Evolutionary conservation across 2,113 vertebrate genomes (phyloP).

Genomic region (Eulemur rufifrons): DNA sequence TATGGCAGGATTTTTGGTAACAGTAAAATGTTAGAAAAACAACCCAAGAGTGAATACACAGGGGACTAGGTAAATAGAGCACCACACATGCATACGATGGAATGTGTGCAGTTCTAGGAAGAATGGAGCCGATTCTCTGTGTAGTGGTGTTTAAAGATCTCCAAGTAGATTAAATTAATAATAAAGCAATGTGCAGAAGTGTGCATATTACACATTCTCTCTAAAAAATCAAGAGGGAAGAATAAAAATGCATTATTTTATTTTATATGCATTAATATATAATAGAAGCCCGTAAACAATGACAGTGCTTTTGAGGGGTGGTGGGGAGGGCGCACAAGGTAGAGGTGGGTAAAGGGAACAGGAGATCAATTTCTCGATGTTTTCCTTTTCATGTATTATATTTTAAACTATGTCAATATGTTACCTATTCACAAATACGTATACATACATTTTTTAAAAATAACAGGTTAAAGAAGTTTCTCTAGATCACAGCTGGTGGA

Average conservation of each 20-base stretch:
- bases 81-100: rapidly evolving
- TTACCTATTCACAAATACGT: too few relatives aligned
- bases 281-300: neutral
- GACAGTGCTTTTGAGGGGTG: neutral
- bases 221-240: neutral
- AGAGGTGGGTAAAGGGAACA: too few relatives aligned
- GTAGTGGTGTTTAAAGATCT: rapidly evolving
- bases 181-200: rapidly evolving
- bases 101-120: rapidly evolving
- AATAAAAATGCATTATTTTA: neutral
- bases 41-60: neutral
- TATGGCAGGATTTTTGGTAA: neutral
- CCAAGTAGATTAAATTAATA: neutral
- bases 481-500: too few relatives aligned
- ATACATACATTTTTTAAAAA: too few relatives aligned
- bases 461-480: too few relatives aligned
- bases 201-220: neutral
- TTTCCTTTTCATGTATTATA: too few relatives aligned
- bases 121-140: rapidly evolving
- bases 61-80: neutral
- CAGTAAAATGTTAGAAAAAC: neutral
- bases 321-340: rapidly evolving
- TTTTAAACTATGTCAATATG: too few relatives aligned
- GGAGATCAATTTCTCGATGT: too few relatives aligned
- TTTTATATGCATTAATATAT: neutral